Base-by-base conservation (phyloP, 2,797 vertebrate species). In the Scolopax bukidnonensis region DNA sequence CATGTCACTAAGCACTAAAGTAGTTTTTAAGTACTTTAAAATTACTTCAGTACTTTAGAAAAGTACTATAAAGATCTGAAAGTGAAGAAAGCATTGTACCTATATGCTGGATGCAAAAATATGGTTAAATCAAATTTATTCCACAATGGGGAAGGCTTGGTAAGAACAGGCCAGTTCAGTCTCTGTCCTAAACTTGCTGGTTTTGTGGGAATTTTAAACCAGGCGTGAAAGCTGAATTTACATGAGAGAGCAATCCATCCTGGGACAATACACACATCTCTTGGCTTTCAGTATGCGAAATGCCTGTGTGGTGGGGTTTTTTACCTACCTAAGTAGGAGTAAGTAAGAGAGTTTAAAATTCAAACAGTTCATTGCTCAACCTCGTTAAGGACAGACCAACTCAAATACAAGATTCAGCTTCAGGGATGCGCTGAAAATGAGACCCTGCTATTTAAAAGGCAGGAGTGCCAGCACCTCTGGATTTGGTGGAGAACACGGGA, bases 401-500 rank as follows among this genome's bases (percentile, higher is more conserved):
- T 32, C 11, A 24, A 79, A 45, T 7, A 36, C 2, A n/a, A 25
- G 16, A 30, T 32, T 61, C 20, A 19, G 54, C 43, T 53, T 68
- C 15, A 45, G 71, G n/a, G 32, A 8, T 12, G n/a, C 24, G 60
- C 11, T 45, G 33, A 74, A 57, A 45, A 45, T 12, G 1, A n/a
- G 32, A 32, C 48, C 10, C 1, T 11, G 25, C 65, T 87, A 0
- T 33, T 43, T 20, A 32, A 41, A 16, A 30, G 50, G 10, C 45
- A 77, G 64, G 59, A 69, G 14, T 3, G n/a, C 6, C 3, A 68
- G 76, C 71, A 64, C 70, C 76, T 60, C 33, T 2, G 6, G 11
- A 3, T 1, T 17, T 0, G 25, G 71, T 8, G 36, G 25, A 45
- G 64, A 47, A 28, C 3, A 1, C 0, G 7, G 27, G 14, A 32